phyloP scores from a whole-genome alignment of 2,113 vertebrate species.

The Lampris megalopsis region DNA sequence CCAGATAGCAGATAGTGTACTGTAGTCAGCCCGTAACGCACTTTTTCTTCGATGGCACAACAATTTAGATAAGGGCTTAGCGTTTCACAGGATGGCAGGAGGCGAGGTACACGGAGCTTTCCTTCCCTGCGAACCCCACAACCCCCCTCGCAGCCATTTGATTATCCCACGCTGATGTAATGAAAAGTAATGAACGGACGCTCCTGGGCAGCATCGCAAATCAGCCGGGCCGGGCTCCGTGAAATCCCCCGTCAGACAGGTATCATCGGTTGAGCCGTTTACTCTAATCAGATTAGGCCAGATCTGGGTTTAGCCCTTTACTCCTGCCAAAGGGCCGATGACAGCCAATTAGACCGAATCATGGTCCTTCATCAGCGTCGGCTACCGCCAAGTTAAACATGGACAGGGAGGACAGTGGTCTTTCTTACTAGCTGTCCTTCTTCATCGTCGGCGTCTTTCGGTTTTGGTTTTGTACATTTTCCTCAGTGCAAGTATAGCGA shows the following conservation, averaged over 20 bases:
- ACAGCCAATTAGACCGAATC: conserved; percentile 13
- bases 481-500: background rate
- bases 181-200: conserved; percentile 61
- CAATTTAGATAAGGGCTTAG: background rate
- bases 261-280: conserved; percentile 73
- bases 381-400: background rate
- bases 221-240: conserved; percentile 48
- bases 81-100: conserved; percentile 11
- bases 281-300: conserved; percentile 73
- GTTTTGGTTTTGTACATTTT: background rate
- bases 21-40: background rate
- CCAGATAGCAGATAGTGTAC: background rate
- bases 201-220: conserved; percentile 11
- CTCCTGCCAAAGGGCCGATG: conserved; percentile 25
- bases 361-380: background rate
- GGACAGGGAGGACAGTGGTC: background rate
- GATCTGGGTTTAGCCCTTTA: conserved; percentile 58
- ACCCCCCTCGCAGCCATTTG: conserved; percentile 56
- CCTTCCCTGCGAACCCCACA: conserved; percentile 33
- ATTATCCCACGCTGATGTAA: conserved; percentile 65
- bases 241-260: conserved; percentile 51
- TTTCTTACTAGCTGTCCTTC: background rate
- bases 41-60: conserved; percentile 7
- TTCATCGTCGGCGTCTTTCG: background rate
- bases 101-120: conserved; percentile 10